Conservation (phyloP, 2,888 invertebrate species). For the Melanargia galathea region DNA sequence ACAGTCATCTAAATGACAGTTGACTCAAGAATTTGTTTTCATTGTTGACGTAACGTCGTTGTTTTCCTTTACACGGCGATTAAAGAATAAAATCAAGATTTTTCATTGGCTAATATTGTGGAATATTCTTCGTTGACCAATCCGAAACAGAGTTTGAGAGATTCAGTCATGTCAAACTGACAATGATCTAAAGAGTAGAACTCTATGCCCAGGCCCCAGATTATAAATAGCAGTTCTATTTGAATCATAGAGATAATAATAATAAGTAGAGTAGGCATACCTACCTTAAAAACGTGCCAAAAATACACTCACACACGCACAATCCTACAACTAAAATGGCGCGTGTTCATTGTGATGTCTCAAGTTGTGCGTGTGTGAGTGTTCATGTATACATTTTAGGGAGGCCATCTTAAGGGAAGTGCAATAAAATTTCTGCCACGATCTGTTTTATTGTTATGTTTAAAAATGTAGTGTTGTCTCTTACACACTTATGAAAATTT, state of each 20-base stretch:
- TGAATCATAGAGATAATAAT: neutral
- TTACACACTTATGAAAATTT: no score
- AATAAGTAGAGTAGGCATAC: neutral
- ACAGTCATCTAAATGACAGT: conserved; percentile 77
- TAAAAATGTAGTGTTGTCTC: no score
- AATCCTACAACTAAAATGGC: no score
- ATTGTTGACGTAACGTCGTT: conserved; percentile 41
- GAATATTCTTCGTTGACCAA: conserved; percentile 34
- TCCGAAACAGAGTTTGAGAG: conserved; percentile 7
- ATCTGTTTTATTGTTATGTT: no score
- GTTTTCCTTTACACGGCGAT: conserved; percentile 41
- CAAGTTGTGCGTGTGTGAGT: no score
- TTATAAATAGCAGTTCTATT: neutral
- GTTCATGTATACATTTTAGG: no score
- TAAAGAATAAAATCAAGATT: conserved; percentile 15
- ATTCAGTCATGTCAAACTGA: conserved; percentile 22
- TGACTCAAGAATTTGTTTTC: conserved; percentile 61
- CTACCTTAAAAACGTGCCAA: no score
- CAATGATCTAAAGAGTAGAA: conserved; percentile 5
- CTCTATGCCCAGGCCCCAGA: neutral
- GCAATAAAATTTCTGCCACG: no score
- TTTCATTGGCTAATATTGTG: conserved; percentile 36
- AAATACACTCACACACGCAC: no score
- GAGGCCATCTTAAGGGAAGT: no score
- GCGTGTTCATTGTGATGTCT: no score